These are phyloP conservation scores for Temnothorax ravouxi DNA, from an alignment of 2,888 invertebrate species.

Conservation along the genomic window DNA sequence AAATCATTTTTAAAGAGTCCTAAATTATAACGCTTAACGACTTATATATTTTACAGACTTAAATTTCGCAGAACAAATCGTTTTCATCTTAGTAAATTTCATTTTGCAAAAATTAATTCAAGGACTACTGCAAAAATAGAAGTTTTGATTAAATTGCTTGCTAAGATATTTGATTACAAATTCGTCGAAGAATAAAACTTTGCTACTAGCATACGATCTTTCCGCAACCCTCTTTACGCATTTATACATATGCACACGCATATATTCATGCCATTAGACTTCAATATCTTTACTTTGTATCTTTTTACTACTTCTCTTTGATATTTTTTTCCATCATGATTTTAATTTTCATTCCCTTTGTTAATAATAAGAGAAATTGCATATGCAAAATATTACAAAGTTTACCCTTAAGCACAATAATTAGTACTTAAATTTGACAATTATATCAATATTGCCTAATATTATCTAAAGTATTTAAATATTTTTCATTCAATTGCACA, in stretches of 20 bases:
- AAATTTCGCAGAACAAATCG: neutral
- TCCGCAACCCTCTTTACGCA: neutral
- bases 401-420: slow-evolving; percentile 10
- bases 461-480: slow-evolving; percentile 22
- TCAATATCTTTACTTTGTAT: slow-evolving; percentile 66
- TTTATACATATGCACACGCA: slow-evolving; percentile 41
- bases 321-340: slow-evolving; percentile 33
- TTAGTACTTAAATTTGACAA: slow-evolving; percentile 12
- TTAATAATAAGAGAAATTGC: slow-evolving; percentile 11
- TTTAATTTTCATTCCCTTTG: neutral
- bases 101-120: slow-evolving; percentile 7
- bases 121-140: neutral
- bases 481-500: slow-evolving; percentile 5
- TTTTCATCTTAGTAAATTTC: neutral
- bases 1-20: neutral
- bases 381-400: slow-evolving; percentile 14
- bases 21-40: neutral
- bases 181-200: slow-evolving; percentile 33
- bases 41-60: slow-evolving; percentile 12
- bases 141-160: slow-evolving; percentile 11
- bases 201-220: slow-evolving; percentile 34
- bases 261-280: slow-evolving; percentile 70
- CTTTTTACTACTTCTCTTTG: slow-evolving; percentile 11
- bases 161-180: slow-evolving; percentile 31
- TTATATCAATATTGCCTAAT: neutral